Percentiles rank a stretch among this genome's conserved stretches.
phyloP scores from a whole-genome alignment of 2,113 vertebrate genomes.

The Ictalurus furcatus region DNA sequence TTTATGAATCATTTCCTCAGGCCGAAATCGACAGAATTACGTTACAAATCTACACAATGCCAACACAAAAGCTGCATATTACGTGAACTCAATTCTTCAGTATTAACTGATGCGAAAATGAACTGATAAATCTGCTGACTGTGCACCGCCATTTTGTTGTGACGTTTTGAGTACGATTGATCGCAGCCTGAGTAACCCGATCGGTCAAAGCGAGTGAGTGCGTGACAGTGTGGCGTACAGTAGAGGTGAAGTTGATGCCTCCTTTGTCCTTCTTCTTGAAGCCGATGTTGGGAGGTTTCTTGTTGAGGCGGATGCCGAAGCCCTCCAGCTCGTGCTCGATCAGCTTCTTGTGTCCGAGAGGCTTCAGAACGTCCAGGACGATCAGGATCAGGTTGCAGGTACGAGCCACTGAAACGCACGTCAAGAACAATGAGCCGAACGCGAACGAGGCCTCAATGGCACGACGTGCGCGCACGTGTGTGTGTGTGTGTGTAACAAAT shows the following conservation, averaged over 20 bases:
- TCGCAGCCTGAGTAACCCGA: neutral
- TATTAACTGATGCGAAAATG: too few relatives aligned
- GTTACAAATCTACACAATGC: neutral
- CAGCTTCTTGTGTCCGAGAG: constrained; percentile 94
- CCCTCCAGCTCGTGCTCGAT: constrained; percentile 97
- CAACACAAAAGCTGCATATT: too few relatives aligned
- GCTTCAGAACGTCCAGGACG: constrained; percentile 95
- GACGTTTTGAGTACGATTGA: neutral
- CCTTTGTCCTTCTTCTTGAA: constrained; percentile 99
- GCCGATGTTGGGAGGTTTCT: constrained; percentile 94
- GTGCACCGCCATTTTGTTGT: too few relatives aligned
- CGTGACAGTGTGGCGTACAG: constrained; percentile 68
- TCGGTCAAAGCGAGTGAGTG: too few relatives aligned
- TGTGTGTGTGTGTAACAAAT: neutral
- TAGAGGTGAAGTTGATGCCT: constrained; percentile 97
- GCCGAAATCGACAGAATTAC: neutral
- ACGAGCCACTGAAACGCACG: constrained; percentile 82
- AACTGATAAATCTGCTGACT: too few relatives aligned
- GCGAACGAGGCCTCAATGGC: neutral
- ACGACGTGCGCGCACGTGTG: neutral
- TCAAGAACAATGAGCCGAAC: neutral
- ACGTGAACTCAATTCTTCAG: too few relatives aligned
- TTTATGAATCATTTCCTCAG: neutral
- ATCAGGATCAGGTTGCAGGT: constrained; percentile 98
- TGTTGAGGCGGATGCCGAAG: constrained; percentile 96